Percentiles rank a stretch among this genome's conserved stretches.
These are phyloP conservation scores for Harmothoe impar DNA, from an alignment of 2,888 invertebrate species.

Conservation along the genomic window DNA sequence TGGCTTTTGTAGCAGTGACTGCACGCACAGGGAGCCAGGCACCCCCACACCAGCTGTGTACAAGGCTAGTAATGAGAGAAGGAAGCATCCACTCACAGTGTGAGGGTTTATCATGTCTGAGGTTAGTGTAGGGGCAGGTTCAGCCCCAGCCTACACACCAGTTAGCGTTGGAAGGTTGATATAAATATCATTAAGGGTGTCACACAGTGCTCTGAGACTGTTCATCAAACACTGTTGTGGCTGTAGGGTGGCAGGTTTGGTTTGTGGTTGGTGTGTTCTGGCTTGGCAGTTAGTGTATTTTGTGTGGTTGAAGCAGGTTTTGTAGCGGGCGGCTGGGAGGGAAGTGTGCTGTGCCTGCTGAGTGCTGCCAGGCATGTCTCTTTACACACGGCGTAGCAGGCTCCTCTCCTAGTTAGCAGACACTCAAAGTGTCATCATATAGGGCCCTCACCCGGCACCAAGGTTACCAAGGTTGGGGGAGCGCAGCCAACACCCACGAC, in stretches of 20 bases:
- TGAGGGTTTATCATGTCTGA: neutral
- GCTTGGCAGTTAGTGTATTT: neutral
- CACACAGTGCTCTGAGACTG: neutral
- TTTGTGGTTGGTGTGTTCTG: slow-evolving; percentile 32
- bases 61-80: neutral
- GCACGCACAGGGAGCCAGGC: neutral
- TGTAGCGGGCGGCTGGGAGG: neutral
- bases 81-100: neutral
- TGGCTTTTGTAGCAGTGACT: neutral
- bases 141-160: neutral
- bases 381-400: neutral
- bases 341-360: neutral
- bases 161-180: slow-evolving; percentile 19
- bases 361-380: no score
- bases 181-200: slow-evolving; percentile 21
- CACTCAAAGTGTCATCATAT: neutral
- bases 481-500: neutral
- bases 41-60: neutral
- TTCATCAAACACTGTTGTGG: neutral
- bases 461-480: slow-evolving; percentile 26
- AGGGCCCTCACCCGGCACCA: neutral
- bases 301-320: neutral
- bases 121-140: neutral
- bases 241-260: slow-evolving; percentile 3
- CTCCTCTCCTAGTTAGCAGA: neutral